Conservation (phyloP, 2,888 invertebrate species). For the Mechanitis mazaeus region DNA sequence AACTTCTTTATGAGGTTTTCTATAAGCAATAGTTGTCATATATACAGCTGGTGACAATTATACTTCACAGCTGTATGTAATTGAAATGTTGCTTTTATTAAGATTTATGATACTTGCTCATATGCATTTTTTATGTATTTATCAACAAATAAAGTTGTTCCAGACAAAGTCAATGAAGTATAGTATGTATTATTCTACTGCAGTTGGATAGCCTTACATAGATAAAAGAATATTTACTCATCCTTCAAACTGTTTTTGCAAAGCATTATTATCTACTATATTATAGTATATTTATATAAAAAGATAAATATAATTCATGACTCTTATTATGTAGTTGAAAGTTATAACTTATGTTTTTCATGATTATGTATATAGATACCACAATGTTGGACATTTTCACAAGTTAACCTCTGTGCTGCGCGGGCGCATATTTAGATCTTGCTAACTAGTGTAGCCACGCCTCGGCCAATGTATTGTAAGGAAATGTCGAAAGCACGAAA, state of each 20-base stretch:
- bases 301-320: too few species aligned
- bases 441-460: conserved; percentile 54
- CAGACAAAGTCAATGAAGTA: neutral
- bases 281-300: too few species aligned
- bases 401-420: conserved; percentile 39
- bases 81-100: conserved; percentile 31
- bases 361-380: conserved; percentile 18
- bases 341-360: too few species aligned
- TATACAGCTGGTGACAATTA: too few species aligned
- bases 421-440: conserved; percentile 47
- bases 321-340: too few species aligned
- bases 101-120: conserved; percentile 27
- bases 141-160: neutral
- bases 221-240: too few species aligned
- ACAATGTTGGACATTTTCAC: conserved; percentile 42
- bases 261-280: too few species aligned
- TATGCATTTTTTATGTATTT: conserved; percentile 5
- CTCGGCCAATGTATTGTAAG: conserved; percentile 62
- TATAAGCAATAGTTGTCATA: conserved; percentile 10
- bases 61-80: conserved; percentile 11
- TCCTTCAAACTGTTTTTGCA: too few species aligned
- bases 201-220: too few species aligned
- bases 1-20: conserved; percentile 7
- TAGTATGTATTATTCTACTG: neutral
- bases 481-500: conserved; percentile 69